Conservation (phyloP, 2,113 vertebrate species). For the Dipodomys ordii region DNA sequence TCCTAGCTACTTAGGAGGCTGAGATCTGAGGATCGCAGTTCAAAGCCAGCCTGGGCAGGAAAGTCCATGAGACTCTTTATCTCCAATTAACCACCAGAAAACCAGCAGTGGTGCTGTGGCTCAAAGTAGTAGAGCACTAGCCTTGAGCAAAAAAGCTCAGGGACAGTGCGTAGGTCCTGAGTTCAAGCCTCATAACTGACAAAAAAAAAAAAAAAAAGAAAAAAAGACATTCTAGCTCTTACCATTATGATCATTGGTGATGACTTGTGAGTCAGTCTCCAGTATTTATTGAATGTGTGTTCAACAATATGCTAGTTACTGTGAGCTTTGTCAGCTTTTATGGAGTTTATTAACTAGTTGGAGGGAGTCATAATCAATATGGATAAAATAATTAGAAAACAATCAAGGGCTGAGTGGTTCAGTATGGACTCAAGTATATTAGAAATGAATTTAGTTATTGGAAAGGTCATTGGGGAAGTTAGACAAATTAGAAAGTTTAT, state of each 20-base stretch:
- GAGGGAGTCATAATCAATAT: background rate
- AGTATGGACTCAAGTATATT: background rate
- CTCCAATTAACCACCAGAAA: too few species aligned
- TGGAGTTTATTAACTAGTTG: background rate
- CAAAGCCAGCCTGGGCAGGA: too few species aligned
- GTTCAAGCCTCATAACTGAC: too few species aligned
- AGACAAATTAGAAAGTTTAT: background rate
- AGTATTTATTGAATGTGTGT: background rate
- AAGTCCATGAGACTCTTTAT: too few species aligned
- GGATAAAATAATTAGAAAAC: background rate
- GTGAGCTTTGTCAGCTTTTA: background rate
- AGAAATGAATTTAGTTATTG: background rate
- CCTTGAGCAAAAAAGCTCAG: too few species aligned
- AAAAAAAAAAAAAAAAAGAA: too few species aligned
- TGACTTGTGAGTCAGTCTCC: background rate
- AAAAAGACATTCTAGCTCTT: background rate
- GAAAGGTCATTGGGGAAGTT: background rate
- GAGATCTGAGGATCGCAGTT: too few species aligned
- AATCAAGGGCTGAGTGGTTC: background rate
- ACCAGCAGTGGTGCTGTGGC: too few species aligned
- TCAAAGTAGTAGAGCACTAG: too few species aligned
- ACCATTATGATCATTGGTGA: background rate
- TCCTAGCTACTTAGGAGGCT: too few species aligned
- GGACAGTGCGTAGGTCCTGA: too few species aligned
- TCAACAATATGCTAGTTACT: background rate